Base-by-base conservation (phyloP, 2,888 invertebrate genomes). In the Prenolepis imparis region DNA sequence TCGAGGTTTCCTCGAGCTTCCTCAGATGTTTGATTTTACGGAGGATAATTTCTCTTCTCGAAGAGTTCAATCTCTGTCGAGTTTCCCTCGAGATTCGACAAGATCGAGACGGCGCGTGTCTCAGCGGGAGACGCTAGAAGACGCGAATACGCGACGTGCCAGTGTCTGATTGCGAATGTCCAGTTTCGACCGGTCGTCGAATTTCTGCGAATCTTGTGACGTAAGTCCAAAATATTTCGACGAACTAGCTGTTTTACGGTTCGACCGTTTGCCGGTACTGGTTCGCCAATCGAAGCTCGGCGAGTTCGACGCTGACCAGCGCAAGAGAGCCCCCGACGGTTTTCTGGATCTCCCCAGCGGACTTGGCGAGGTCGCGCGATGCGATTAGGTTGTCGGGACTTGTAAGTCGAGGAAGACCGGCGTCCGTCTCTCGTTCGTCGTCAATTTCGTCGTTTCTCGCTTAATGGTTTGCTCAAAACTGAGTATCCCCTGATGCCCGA, bases 401-500 rank as follows among this genome's bases (percentile, higher is more conserved):
- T 48, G 48, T 1, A 32, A 21, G 64, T 2, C 52, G 36, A 18
- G 66, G 24, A 8, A 55, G 52, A 24, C 18, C 12, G 48, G 32
- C 15, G 5, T 48, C 24, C 39, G 55, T 24, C 39, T n/a, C 15
- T 41, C n/a, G 61, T 64, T 74, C 68, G 55, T 57, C 57, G 18
- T 72, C 72, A 36, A n/a, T 28, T 66, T 83, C 63, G 77, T 85
- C 28, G 28, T 28, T 28, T 28, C 72, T 59, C 77, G 68, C 64
- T 82, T 77, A 73, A 73, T 82, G 83, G 87, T 70, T 84, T 80
- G 52, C 66, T 82, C 73, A 88, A 91, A 91, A 91, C 90, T 91
- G 91, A 85, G 59, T 77, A 87, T 80, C 81, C 78, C 73, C 72
- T 67, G 87, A 84, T 82, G 75, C 44, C 72, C 83, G 86, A 85